These are phyloP conservation scores for Euglossa dilemma DNA, from an alignment of 1,140 invertebrate genomes.

Conservation along the genomic window DNA sequence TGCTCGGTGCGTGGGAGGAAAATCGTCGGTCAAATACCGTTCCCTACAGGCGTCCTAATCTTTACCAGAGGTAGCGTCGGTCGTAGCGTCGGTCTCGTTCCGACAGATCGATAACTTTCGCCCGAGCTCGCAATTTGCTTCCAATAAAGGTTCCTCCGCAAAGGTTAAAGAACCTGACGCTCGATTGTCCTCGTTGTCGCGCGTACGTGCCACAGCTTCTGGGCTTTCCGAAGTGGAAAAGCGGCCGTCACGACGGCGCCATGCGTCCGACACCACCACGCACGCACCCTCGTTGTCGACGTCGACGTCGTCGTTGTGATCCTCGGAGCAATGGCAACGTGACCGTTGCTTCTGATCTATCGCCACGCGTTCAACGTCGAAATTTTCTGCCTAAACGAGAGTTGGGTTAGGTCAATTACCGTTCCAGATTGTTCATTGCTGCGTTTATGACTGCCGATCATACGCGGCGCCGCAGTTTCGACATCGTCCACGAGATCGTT, in stretches of 20 bases:
- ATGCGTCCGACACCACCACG: no score
- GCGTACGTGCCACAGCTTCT: not conserved
- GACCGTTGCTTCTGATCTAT: conserved; percentile 15
- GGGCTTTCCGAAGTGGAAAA: conserved; percentile 46
- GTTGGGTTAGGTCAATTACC: conserved; percentile 25
- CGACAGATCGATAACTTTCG: conserved; percentile 30
- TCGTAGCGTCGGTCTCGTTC: not conserved
- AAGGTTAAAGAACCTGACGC: conserved; percentile 38
- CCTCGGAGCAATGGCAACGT: not conserved
- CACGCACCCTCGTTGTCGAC: not conserved
- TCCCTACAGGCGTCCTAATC: conserved; percentile 13
- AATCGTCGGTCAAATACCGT: not conserved
- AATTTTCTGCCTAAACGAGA: conserved; percentile 29
- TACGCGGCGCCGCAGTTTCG: not conserved
- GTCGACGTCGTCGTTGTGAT: not conserved
- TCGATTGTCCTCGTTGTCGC: not conserved
- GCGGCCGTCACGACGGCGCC: conserved; percentile 42
- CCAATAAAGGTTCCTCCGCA: conserved; percentile 24
- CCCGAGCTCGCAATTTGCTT: conserved; percentile 18
- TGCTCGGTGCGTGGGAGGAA: not conserved
- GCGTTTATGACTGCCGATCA: conserved; percentile 19
- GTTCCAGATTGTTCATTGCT: conserved; percentile 21
- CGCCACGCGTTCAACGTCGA: conserved; percentile 7
- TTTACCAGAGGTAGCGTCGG: conserved; percentile 11
- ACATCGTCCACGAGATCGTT: not conserved